phyloP scores from a whole-genome alignment of 2,113 vertebrate species.

The Beaufortia kweichowensis region DNA sequence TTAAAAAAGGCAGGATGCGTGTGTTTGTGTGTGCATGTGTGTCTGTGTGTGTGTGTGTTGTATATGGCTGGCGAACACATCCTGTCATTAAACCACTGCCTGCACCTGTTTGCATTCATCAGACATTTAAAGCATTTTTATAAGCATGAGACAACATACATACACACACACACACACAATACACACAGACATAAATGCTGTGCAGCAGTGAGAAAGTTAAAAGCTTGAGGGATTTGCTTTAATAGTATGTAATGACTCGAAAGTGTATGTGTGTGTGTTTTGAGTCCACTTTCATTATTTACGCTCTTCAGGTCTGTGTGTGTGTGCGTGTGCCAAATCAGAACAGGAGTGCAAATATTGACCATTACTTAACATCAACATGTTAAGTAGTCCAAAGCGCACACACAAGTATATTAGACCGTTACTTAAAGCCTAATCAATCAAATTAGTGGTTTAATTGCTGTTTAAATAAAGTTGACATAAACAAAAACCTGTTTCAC shows the following conservation, averaged over 20 bases:
- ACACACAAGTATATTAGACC: background rate
- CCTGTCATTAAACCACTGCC: conserved; percentile 24
- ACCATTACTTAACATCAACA: conserved; percentile 48
- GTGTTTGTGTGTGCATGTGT: conserved; percentile 8
- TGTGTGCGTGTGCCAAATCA: conserved; percentile 31
- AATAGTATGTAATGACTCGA: background rate
- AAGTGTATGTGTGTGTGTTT: background rate
- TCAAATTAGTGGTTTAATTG: background rate
- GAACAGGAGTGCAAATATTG: conserved; percentile 47
- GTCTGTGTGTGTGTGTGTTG: conserved; percentile 18
- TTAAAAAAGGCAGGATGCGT: conserved; percentile 26
- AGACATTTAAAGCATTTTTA: conserved; percentile 15
- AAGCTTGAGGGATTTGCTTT: background rate
- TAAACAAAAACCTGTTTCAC: too few species aligned
- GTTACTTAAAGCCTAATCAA: background rate
- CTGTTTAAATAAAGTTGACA: background rate
- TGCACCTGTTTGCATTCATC: conserved; percentile 34
- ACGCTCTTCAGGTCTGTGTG: conserved; percentile 1
- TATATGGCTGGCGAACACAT: background rate
- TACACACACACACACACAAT: background rate
- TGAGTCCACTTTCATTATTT: background rate
- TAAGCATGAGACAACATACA: background rate
- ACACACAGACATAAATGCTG: background rate
- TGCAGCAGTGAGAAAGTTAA: background rate
- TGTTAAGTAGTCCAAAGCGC: conserved; percentile 42